phyloP scores from a whole-genome alignment of 2,113 vertebrate genomes.

The Callospermophilus lateralis region DNA sequence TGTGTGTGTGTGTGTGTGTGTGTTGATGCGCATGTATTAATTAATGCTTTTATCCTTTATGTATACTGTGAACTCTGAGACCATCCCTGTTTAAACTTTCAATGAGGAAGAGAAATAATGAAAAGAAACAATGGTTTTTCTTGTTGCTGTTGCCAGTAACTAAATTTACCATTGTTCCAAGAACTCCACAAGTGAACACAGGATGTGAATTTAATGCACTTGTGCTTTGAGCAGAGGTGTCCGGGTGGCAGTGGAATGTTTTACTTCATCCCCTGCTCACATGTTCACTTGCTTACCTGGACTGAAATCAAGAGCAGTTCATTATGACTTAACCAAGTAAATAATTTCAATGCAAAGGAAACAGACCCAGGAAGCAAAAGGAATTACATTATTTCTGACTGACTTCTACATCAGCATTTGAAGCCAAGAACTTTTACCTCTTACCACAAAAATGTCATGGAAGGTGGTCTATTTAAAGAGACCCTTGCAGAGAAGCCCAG shows the following conservation, averaged over 20 bases:
- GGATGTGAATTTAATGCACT: slow-evolving; percentile 68
- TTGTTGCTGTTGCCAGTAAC: slow-evolving; percentile 59
- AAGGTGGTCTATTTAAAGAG: background rate
- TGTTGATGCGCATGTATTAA: background rate
- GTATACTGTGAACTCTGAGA: slow-evolving; percentile 13
- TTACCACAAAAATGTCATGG: background rate
- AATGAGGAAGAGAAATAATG: slow-evolving; percentile 70
- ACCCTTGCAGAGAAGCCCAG: background rate
- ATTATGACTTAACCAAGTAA: slow-evolving; percentile 33
- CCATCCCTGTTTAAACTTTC: slow-evolving; percentile 61
- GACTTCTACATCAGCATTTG: background rate
- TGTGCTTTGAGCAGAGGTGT: slow-evolving; percentile 73
- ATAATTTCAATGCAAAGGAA: slow-evolving; percentile 49
- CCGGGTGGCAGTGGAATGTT: slow-evolving; percentile 66
- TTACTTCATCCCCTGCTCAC: slow-evolving; percentile 19
- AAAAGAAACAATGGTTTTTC: slow-evolving; percentile 64
- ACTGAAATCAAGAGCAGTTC: slow-evolving; percentile 17
- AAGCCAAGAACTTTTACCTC: background rate
- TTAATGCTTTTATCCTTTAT: slow-evolving; percentile 26
- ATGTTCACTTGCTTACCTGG: background rate
- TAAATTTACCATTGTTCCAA: slow-evolving; percentile 74
- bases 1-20: background rate
- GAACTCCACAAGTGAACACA: slow-evolving; percentile 54
- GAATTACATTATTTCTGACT: slow-evolving; percentile 33
- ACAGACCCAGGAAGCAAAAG: background rate